These are phyloP conservation scores for Pollenia amentaria DNA, from an alignment of 2,888 invertebrate species.

Conservation along the genomic window DNA sequence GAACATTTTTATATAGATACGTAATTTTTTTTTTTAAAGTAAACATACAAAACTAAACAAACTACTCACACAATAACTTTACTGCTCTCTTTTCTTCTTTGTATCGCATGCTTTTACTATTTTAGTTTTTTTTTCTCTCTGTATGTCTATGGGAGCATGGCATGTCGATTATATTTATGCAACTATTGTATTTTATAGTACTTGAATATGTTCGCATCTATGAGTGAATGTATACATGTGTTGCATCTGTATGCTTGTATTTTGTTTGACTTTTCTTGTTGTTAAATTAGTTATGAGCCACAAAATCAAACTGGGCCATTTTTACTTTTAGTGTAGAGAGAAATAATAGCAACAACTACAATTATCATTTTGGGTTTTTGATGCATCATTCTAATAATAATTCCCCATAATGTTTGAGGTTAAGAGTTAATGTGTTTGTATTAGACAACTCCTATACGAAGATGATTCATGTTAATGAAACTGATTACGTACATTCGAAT, in stretches of 20 bases:
- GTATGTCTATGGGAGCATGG: neutral
- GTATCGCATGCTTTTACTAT: neutral
- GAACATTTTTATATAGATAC: no score
- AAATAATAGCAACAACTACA: constrained; percentile 16
- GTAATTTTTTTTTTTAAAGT: neutral
- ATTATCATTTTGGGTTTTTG: constrained; percentile 28
- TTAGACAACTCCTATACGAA: neutral
- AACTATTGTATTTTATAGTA: neutral
- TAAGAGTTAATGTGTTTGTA: constrained; percentile 29
- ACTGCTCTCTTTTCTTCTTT: neutral
- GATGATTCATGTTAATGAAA: neutral
- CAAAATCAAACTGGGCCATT: constrained; percentile 66
- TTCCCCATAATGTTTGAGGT: constrained; percentile 39
- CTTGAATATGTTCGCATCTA: neutral
- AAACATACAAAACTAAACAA: neutral
- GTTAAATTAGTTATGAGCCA: constrained; percentile 61
- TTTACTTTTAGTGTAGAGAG: constrained; percentile 19
- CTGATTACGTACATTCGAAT: neutral
- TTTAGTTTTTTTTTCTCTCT: no score
- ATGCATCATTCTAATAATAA: constrained; percentile 37
- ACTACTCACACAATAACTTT: neutral
- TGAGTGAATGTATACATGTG: neutral
- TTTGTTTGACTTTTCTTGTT: constrained; percentile 11
- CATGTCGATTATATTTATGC: neutral
- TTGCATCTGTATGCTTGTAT: constrained; percentile 6